Evolutionary conservation across 2,888 invertebrate genomes (phyloP).

Genomic region (Rhodophaea formosa): DNA sequence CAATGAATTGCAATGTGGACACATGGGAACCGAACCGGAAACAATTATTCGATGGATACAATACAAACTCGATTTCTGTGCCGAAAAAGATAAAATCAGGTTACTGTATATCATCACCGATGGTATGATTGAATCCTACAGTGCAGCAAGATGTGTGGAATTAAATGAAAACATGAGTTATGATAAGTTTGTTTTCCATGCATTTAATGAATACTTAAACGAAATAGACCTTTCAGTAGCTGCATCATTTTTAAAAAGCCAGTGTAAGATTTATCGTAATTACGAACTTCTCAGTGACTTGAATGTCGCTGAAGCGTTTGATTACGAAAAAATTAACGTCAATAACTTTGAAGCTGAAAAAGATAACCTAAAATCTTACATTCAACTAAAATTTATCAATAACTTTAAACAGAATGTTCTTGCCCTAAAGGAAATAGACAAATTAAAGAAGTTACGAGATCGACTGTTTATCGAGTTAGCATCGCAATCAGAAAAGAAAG

Average conservation of each 20-base stretch:
- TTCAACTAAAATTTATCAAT: slow-evolving; percentile 41
- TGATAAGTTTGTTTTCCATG: slow-evolving; percentile 31
- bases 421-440: slow-evolving; percentile 40
- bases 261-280: slow-evolving; percentile 38
- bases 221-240: slow-evolving; percentile 16
- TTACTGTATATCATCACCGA: slow-evolving; percentile 43
- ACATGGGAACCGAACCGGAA: slow-evolving; percentile 20
- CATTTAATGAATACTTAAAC: slow-evolving; percentile 6
- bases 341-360: slow-evolving; percentile 38
- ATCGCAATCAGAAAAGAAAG: slow-evolving; percentile 4
- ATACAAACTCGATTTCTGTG: slow-evolving; percentile 14
- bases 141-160: slow-evolving; percentile 27
- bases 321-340: slow-evolving; percentile 38
- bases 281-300: slow-evolving; percentile 31
- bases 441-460: slow-evolving; percentile 36
- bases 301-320: slow-evolving; percentile 42
- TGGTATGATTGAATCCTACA: slow-evolving; percentile 26
- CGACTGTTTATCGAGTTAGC: slow-evolving; percentile 34
- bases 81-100: slow-evolving; percentile 31
- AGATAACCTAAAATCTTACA: slow-evolving; percentile 42
- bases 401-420: slow-evolving; percentile 27
- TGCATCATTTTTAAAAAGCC: slow-evolving; percentile 34
- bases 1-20: background rate
- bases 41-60: slow-evolving; percentile 29
- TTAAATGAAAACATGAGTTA: slow-evolving; percentile 37